Conservation (phyloP, 2,888 invertebrate genomes). For the Cephalotes varians region DNA sequence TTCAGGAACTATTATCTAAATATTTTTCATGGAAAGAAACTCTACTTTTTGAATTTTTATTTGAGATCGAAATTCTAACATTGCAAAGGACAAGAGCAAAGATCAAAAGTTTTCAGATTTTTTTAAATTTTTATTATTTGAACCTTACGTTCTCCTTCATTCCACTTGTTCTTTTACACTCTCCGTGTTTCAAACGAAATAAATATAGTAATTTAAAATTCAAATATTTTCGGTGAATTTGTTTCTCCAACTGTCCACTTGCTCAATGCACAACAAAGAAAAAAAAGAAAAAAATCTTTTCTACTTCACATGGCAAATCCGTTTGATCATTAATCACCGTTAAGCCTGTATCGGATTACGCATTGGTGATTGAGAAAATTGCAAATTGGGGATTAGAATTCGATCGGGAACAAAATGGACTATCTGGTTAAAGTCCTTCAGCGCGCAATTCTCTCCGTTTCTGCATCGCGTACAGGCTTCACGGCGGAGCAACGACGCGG, state of each 20-base stretch:
- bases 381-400: background rate
- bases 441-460: background rate
- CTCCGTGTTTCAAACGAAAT: background rate
- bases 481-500: constrained; percentile 3
- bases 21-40: background rate
- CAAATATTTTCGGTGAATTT: background rate
- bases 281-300: too few species aligned
- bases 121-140: background rate
- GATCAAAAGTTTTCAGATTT: background rate
- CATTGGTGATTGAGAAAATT: constrained; percentile 62
- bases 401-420: background rate
- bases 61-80: background rate
- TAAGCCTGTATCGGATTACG: background rate
- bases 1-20: background rate
- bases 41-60: background rate
- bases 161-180: background rate
- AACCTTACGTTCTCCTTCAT: background rate
- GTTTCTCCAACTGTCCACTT: background rate
- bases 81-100: background rate
- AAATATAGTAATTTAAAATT: background rate
- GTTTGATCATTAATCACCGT: constrained; percentile 59
- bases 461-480: background rate
- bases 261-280: background rate
- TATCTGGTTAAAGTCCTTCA: background rate
- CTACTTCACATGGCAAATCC: too few species aligned